These are phyloP conservation scores for Ips typographus DNA, from an alignment of 1,140 invertebrate species.

Conservation along the genomic window DNA sequence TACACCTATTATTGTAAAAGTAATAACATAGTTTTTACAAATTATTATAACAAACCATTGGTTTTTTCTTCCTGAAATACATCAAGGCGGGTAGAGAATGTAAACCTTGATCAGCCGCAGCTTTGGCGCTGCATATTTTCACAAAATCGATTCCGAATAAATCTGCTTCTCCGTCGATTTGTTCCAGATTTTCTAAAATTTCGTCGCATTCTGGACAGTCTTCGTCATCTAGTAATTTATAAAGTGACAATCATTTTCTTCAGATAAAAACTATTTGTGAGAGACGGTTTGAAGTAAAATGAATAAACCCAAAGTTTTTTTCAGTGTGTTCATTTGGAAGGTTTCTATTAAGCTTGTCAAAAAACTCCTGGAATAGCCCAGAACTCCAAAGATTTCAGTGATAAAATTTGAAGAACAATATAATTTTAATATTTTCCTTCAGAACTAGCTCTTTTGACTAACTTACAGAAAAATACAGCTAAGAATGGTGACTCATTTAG, in stretches of 20 bases:
- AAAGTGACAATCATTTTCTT: background rate
- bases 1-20: slow-evolving; percentile 59
- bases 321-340: no score
- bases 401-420: background rate
- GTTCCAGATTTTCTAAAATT: slow-evolving; percentile 84
- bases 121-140: slow-evolving; percentile 83
- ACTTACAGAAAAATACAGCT: slow-evolving; percentile 91
- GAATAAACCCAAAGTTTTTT: no score
- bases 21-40: background rate
- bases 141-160: slow-evolving; percentile 93
- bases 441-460: background rate
- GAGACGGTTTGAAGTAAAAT: no score
- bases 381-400: no score
- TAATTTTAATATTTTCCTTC: background rate
- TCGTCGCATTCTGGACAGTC: slow-evolving; percentile 88
- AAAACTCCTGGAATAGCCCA: no score
- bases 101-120: slow-evolving; percentile 78
- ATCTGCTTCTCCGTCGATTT: slow-evolving; percentile 93
- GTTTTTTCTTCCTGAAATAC: slow-evolving; percentile 86
- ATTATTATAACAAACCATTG: slow-evolving; percentile 56
- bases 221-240: slow-evolving; percentile 71
- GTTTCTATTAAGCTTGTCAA: no score
- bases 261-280: background rate
- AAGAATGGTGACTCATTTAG: slow-evolving; percentile 85
- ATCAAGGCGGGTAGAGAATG: slow-evolving; percentile 82